Conservation (phyloP, 2,113 vertebrate genomes). For the Periophthalmus modestus region DNA sequence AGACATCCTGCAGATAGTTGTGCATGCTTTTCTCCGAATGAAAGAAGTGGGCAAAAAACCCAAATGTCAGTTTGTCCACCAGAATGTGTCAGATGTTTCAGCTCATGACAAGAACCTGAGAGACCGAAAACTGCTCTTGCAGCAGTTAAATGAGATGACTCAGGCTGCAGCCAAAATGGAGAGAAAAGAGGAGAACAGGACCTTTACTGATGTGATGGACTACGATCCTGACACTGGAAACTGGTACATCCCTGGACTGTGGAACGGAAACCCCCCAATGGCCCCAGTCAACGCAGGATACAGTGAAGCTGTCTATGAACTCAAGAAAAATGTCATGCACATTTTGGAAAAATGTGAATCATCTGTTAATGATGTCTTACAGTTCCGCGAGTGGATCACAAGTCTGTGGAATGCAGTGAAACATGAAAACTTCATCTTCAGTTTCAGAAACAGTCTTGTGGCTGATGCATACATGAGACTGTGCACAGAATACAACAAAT, state of each 20-base stretch:
- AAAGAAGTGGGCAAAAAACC: no score
- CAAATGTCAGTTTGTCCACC: no score
- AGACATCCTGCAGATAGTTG: no score
- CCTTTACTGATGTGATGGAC: slow-evolving; percentile 62
- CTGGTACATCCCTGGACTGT: slow-evolving; percentile 64
- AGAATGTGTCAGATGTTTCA: no score
- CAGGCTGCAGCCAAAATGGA: slow-evolving; percentile 66
- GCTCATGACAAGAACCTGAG: slow-evolving; percentile 66
- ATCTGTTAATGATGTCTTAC: slow-evolving; percentile 15
- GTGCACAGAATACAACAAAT: slow-evolving; percentile 50
- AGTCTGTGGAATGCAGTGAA: slow-evolving; percentile 64
- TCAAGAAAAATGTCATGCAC: slow-evolving; percentile 50
- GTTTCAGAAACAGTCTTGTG: slow-evolving; percentile 65
- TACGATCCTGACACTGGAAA: slow-evolving; percentile 54
- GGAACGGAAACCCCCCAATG: slow-evolving; percentile 68
- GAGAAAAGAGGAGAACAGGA: slow-evolving; percentile 45
- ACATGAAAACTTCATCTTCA: slow-evolving; percentile 69
- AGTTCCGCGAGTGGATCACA: slow-evolving; percentile 55
- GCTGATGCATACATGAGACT: slow-evolving; percentile 62
- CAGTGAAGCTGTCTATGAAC: slow-evolving; percentile 46
- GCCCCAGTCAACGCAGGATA: slow-evolving; percentile 63
- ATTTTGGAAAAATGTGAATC: slow-evolving; percentile 20
- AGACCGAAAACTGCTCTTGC: slow-evolving; percentile 63
- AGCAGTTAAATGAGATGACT: slow-evolving; percentile 67
- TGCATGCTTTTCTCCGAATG: no score